phyloP scores from a whole-genome alignment of 1,140 invertebrate species.

The Cherax destructor region DNA sequence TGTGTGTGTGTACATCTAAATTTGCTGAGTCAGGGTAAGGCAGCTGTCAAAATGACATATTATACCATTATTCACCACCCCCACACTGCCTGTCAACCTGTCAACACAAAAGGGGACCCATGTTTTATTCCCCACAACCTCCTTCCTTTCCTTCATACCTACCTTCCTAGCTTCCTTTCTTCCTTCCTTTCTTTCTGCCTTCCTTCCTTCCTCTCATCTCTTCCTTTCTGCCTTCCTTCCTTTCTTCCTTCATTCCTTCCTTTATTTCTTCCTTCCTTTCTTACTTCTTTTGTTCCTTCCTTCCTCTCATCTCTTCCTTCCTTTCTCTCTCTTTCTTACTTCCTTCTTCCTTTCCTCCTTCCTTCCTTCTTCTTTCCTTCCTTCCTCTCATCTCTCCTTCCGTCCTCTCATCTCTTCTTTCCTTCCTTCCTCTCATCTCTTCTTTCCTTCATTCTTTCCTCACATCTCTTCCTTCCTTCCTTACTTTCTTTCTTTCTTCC shows the following conservation, averaged over 20 bases:
- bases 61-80: no score
- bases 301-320: background rate
- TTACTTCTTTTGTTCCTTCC: background rate
- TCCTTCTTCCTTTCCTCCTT: background rate
- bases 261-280: no score
- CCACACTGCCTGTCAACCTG: no score
- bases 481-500: constrained; percentile 7
- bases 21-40: no score
- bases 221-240: background rate
- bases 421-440: background rate
- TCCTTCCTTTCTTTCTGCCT: no score
- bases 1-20: no score
- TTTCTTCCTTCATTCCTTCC: background rate
- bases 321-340: background rate
- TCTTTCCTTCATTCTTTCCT: background rate
- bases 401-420: background rate
- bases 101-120: no score
- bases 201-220: no score
- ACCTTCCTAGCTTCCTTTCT: no score
- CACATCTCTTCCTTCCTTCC: background rate
- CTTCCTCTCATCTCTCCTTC: background rate
- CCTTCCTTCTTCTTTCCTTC: background rate
- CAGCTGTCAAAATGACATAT: no score
- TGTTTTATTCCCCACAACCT: no score
- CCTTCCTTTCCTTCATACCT: no score